These are phyloP conservation scores for Beris morrisii DNA, from an alignment of 2,888 invertebrate species.

Conservation along the genomic window DNA sequence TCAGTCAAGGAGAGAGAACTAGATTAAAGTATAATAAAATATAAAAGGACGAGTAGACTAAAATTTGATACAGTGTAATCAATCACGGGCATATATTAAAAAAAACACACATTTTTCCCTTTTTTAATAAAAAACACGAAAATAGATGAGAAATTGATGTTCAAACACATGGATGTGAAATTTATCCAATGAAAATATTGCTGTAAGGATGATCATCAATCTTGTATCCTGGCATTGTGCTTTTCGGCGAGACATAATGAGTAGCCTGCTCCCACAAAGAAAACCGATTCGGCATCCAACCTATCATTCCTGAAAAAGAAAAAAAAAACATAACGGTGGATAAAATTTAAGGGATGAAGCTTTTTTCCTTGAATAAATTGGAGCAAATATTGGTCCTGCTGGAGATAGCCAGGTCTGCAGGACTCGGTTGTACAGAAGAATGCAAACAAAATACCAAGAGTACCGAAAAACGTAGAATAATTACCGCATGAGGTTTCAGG, in stretches of 20 bases:
- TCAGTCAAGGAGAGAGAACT: too few species aligned
- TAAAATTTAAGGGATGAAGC: background rate
- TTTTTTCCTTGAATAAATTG: conserved; percentile 1
- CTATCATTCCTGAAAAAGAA: conserved; percentile 46
- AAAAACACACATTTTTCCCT: too few species aligned
- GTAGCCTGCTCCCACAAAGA: conserved; percentile 50
- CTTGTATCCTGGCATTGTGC: conserved; percentile 51
- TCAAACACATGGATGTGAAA: background rate
- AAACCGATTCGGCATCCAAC: conserved; percentile 45
- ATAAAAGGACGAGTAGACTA: too few species aligned
- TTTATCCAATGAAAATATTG: conserved; percentile 50
- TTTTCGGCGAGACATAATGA: conserved; percentile 50
- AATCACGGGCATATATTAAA: too few species aligned
- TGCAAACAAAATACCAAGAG: background rate
- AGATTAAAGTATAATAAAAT: too few species aligned
- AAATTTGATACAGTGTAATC: too few species aligned
- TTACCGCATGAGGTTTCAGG: conserved; percentile 50
- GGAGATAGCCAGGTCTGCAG: background rate
- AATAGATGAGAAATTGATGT: too few species aligned
- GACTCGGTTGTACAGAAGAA: background rate
- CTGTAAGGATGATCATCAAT: conserved; percentile 50
- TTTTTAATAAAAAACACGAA: too few species aligned
- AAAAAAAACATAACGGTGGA: background rate
- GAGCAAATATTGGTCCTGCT: background rate
- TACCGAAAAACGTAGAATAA: conserved; percentile 26